These are phyloP conservation scores for Sinopyrophorus schimmeli DNA, from an alignment of 2,888 invertebrate species.

Conservation along the genomic window DNA sequence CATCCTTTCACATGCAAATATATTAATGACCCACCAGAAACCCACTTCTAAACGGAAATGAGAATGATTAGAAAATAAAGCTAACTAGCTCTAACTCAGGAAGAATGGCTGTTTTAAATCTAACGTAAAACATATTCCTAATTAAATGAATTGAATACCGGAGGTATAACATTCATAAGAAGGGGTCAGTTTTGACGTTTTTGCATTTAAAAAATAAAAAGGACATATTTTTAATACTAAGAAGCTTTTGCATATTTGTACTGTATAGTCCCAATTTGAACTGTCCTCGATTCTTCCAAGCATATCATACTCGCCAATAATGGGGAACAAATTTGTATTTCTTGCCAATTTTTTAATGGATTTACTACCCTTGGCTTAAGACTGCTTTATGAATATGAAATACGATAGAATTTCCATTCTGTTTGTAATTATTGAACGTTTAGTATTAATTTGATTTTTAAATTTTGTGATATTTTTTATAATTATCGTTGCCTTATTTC, in stretches of 20 bases:
- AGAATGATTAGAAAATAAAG: conserved; percentile 24
- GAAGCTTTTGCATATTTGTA: conserved; percentile 28
- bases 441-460: conserved; percentile 1
- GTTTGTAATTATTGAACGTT: too few species aligned
- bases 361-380: conserved; percentile 44
- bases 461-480: conserved; percentile 17
- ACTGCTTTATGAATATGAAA: too few species aligned
- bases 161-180: conserved; percentile 11
- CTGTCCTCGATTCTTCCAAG: conserved; percentile 35
- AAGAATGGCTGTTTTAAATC: conserved; percentile 37
- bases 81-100: conserved; percentile 30
- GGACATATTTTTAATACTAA: conserved; percentile 31
- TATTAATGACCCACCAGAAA: conserved; percentile 62
- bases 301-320: conserved; percentile 37
- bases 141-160: conserved; percentile 6
- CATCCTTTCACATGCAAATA: conserved; percentile 79
- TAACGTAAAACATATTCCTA: conserved; percentile 1
- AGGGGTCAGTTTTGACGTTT: conserved; percentile 6
- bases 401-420: too few species aligned
- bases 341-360: conserved; percentile 46
- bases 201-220: conserved; percentile 19
- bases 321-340: conserved; percentile 51
- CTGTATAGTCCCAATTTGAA: conserved; percentile 23
- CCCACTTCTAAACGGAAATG: conserved; percentile 56
- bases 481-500: conserved; percentile 21